Base-by-base conservation (phyloP, 2,888 invertebrate genomes). In the Drosophila picticornis region DNA sequence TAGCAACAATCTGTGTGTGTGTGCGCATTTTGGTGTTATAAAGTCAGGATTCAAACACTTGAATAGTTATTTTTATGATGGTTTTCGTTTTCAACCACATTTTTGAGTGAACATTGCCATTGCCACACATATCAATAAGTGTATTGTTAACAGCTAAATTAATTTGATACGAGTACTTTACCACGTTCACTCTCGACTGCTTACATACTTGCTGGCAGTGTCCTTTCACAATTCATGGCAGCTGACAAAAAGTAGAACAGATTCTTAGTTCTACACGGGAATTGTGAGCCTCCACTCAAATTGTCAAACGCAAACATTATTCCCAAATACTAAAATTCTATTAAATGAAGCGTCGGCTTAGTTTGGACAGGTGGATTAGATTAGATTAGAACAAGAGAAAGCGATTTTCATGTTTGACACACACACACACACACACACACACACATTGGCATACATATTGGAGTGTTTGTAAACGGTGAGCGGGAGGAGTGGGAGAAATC, bases 331-430 rank as follows among this genome's bases (percentile, higher is more conserved):
- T 38, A 29, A 22, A 32, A 43, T 16, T 16, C 16, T 22, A 22
- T n/a, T n/a, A 27, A 36, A 55, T 36, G 22, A 31, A 31, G 11
- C 29, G 40, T 5, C 22, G 57, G 29, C 29, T 40, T 40, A 57
- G 40, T 43, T 57, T 19, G 4, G 38, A 61, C 31, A 38, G 19
- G 22, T 36, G 67, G 38, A 53, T 64, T 55, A 64, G n/a, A 13
- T 19, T 36, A 65, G 38, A 53, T 64, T 55, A 64, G n/a, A 13
- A 4, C 13, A 29, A 19, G n/a, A 13, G 6, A 50, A 38, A 55
- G 22, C 29, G 40, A 32, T 53, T 25, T 32, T 19, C 22, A 25
- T 22, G 16, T 16, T 22, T 16, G 22, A 40, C 43, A 32, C 50
- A 27, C 0, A 10, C 25, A 16, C 22, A 3, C n/a, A n/a, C 31